Conservation (phyloP, 2,797 vertebrate genomes). For the Dendrocincla tyrannina region DNA sequence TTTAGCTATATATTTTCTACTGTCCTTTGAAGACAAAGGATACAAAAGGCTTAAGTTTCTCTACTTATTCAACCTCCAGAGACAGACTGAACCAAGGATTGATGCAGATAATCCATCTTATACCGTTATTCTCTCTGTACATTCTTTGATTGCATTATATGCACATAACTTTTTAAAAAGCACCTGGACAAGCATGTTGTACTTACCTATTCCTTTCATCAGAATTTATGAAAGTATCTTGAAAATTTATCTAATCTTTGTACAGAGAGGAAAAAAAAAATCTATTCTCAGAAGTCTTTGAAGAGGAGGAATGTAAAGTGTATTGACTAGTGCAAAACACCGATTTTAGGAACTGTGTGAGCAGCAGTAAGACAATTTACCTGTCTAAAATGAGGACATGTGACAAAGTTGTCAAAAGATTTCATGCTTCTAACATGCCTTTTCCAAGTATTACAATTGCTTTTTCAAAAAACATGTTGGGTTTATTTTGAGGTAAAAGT, state of each 20-base stretch:
- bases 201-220: neutral
- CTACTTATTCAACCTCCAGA: neutral
- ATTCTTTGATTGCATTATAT: neutral
- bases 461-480: neutral
- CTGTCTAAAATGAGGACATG: slow-evolving; percentile 10
- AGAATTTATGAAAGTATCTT: neutral
- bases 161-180: neutral
- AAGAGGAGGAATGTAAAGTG: neutral
- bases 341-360: neutral
- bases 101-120: neutral
- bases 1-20: neutral
- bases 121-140: neutral
- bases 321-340: neutral
- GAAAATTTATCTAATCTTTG: neutral
- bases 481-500: neutral
- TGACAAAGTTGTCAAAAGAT: slow-evolving; percentile 11
- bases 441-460: neutral
- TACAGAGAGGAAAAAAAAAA: neutral
- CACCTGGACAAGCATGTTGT: neutral
- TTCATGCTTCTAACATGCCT: neutral
- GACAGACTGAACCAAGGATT: neutral
- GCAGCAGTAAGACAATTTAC: slow-evolving; percentile 6
- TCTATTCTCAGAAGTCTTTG: neutral
- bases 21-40: neutral
- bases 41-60: neutral